Conservation (phyloP, 2,888 invertebrate genomes). For the Asteroscopus sphinx region DNA sequence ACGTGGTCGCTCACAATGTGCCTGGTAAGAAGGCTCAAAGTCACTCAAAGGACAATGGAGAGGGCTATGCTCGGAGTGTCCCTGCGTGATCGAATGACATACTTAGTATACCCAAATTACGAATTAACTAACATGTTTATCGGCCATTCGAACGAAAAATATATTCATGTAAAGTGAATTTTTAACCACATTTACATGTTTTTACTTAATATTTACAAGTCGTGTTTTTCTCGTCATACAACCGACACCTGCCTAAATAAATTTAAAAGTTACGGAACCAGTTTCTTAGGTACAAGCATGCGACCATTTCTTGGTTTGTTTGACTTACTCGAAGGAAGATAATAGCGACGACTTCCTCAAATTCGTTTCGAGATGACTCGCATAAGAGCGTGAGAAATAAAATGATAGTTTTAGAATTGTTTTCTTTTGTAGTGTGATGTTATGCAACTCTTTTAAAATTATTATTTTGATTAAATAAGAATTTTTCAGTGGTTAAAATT, state of each 20-base stretch:
- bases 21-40: too few species aligned
- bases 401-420: slow-evolving; percentile 70
- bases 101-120: too few species aligned
- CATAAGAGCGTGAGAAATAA: slow-evolving; percentile 81
- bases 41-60: too few species aligned
- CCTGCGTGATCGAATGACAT: too few species aligned
- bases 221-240: slow-evolving; percentile 38
- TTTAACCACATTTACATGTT: slow-evolving; percentile 31
- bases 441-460: slow-evolving; percentile 22
- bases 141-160: not conserved
- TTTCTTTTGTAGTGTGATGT: slow-evolving; percentile 43
- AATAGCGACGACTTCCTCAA: slow-evolving; percentile 84
- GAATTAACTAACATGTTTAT: too few species aligned
- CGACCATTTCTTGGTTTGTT: slow-evolving; percentile 71
- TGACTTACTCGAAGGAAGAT: slow-evolving; percentile 82
- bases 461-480: slow-evolving; percentile 6
- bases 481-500: not conserved
- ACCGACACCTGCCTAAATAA: slow-evolving; percentile 55
- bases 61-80: too few species aligned
- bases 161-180: slow-evolving; percentile 10
- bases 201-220: slow-evolving; percentile 40
- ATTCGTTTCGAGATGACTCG: slow-evolving; percentile 83
- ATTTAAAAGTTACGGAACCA: slow-evolving; percentile 55
- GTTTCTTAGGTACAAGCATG: slow-evolving; percentile 48
- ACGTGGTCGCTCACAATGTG: too few species aligned